Percentiles rank a stretch among this genome's conserved stretches.
These are phyloP conservation scores for Acleris sparsana DNA, from an alignment of 2,888 invertebrate genomes.

Conservation along the genomic window DNA sequence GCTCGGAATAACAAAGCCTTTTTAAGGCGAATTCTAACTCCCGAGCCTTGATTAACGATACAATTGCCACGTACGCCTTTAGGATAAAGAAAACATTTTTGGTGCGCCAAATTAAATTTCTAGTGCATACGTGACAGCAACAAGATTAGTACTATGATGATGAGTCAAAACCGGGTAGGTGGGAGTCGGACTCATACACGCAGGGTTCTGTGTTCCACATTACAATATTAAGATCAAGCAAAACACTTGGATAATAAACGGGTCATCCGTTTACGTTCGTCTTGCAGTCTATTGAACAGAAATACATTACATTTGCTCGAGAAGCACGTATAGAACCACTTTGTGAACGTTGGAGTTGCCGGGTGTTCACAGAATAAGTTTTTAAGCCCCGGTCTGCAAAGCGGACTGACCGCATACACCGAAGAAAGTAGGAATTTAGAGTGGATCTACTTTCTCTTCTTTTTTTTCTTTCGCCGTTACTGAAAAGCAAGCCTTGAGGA, in stretches of 20 bases:
- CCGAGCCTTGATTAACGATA: constrained; percentile 31
- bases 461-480: not conserved
- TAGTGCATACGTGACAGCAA: not conserved
- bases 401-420: constrained; percentile 29
- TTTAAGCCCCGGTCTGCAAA: constrained; percentile 30
- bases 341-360: constrained; percentile 29
- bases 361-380: constrained; percentile 27
- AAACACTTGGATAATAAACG: too few relatives aligned
- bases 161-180: too few relatives aligned
- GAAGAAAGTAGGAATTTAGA: constrained; percentile 22
- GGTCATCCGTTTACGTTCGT: too few relatives aligned
- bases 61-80: constrained; percentile 27
- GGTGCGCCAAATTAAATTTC: not conserved
- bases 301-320: constrained; percentile 5
- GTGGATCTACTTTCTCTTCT: constrained; percentile 11
- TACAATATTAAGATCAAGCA: too few relatives aligned
- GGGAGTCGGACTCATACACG: too few relatives aligned
- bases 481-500: not conserved
- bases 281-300: not conserved
- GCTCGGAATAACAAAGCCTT: constrained; percentile 31
- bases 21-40: constrained; percentile 29
- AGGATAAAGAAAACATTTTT: constrained; percentile 9
- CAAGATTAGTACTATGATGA: not conserved
- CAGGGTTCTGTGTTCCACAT: too few relatives aligned
- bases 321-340: constrained; percentile 26